Percentiles rank a stretch among this genome's conserved stretches.
Conservation (phyloP, 2,113 vertebrate species). For the Piliocolobus tephrosceles region DNA sequence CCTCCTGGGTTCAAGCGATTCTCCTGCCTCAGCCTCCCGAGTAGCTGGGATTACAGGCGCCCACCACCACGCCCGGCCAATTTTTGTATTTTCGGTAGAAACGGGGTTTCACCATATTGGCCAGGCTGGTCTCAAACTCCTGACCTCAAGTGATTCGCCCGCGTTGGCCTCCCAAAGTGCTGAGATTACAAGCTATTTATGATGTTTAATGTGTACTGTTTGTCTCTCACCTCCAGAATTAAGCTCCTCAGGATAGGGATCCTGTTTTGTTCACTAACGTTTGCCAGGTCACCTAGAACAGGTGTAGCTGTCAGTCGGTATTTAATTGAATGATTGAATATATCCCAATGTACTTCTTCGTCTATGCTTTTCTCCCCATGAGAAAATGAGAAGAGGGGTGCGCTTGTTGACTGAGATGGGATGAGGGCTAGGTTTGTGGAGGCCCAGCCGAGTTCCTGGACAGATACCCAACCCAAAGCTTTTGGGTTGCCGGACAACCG, state of each 20-base stretch:
- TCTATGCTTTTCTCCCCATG: background rate
- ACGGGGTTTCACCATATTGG: no score
- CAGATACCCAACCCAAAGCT: background rate
- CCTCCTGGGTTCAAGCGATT: no score
- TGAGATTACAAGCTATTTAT: background rate
- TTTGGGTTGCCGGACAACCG: rapidly evolving
- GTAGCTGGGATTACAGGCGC: no score
- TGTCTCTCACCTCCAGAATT: background rate
- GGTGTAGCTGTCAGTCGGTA: background rate
- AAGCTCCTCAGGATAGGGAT: background rate
- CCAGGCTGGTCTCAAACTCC: no score
- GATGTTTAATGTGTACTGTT: background rate
- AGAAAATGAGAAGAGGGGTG: background rate
- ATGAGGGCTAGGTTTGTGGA: rapidly evolving
- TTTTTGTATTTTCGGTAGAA: no score
- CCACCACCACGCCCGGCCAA: no score
- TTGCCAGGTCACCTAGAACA: background rate
- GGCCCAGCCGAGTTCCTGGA: rapidly evolving
- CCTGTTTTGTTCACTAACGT: background rate
- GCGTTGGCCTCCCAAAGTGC: no score
- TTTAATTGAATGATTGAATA: background rate
- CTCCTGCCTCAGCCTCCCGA: no score
- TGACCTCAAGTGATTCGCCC: no score
- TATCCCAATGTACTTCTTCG: background rate
- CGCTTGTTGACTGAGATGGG: background rate